Base-by-base conservation (phyloP, 2,888 invertebrate species). In the Melinopterus prodromus region DNA sequence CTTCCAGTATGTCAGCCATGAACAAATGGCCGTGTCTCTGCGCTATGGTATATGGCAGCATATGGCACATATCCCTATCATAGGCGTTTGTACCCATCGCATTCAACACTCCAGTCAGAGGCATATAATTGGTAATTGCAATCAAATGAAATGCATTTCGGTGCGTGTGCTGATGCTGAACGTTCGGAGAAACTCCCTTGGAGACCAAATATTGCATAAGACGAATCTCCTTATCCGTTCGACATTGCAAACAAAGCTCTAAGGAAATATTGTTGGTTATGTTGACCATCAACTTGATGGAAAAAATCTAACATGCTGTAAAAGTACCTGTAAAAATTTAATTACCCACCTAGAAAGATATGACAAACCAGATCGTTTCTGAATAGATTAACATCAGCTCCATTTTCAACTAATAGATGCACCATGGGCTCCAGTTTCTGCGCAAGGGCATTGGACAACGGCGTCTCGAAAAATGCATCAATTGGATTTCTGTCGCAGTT, bases 71-170 rank as follows among this genome's bases (percentile, higher is more conserved):
- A 83, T 91, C 91, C 1, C 79, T 85, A 35, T 85, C 81, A 70
- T 84, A 83, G 0, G 89, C 80, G 84, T 90, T 85, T 7, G 90
- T 90, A 35, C 90, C 91, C 4, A 90, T 84, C 0, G 87, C 83
- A 0, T 90, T 79, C 6, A 91, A 87, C 70, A 89, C 84, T 6
- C 82, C 80, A 16, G 90, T 90, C 0, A 91, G 87, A 2, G 82
- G 83, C 70, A 87, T 86, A 81, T 91, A 90, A 81, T 91, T 89
- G 80, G 89, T 89, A 88, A 91, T 90, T 2, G 91, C 91, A 14
- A 90, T 91, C 81, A 90, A 90, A 84, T 92, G 91, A 70, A 92
- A 85, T 0, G 90, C 89, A 83, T 91, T 91, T 14, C 91, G 88
- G 9, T 89, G 88, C 0, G 90, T 90, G 1, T 90, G 89, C 0